Percentiles rank a stretch among this genome's conserved stretches.
Evolutionary conservation across 2,888 invertebrate genomes (phyloP).

Genomic region (Sylvicola fuscatus): DNA sequence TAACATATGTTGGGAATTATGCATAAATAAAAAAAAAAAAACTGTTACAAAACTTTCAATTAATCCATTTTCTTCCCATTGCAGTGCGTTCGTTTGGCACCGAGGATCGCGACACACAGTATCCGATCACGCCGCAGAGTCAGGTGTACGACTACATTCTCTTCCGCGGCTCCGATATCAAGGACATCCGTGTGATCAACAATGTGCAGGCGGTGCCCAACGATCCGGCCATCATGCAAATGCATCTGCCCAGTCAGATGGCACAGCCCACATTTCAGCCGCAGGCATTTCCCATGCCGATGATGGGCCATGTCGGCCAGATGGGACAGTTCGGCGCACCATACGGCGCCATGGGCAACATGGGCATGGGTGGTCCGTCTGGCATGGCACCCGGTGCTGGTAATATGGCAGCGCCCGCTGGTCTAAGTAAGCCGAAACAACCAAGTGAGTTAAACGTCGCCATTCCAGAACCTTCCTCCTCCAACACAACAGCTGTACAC

Average conservation of each 20-base stretch:
- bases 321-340: slow-evolving; percentile 29
- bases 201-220: slow-evolving; percentile 70
- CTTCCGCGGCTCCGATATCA: slow-evolving; percentile 95
- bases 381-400: slow-evolving; percentile 26
- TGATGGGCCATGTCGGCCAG: slow-evolving; percentile 34
- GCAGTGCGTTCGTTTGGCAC: slow-evolving; percentile 98
- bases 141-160: slow-evolving; percentile 98
- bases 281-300: slow-evolving; percentile 44
- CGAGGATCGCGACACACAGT: slow-evolving; percentile 89
- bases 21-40: too few relatives aligned
- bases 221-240: slow-evolving; percentile 96
- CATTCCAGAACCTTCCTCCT: slow-evolving; percentile 11
- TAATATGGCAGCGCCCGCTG: not conserved
- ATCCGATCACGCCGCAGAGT: slow-evolving; percentile 88
- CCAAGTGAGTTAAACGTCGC: slow-evolving; percentile 39
- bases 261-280: slow-evolving; percentile 39
- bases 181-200: slow-evolving; percentile 92
- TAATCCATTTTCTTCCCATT: too few relatives aligned
- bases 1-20: too few relatives aligned
- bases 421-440: slow-evolving; percentile 27
- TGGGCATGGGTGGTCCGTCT: slow-evolving; percentile 22
- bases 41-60: too few relatives aligned
- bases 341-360: slow-evolving; percentile 25
- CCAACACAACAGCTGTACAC: slow-evolving; percentile 19
- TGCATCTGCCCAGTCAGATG: slow-evolving; percentile 52